These are phyloP conservation scores for Meloidogyne exigua DNA, from an alignment of 1,140 invertebrate species.

Conservation along the genomic window DNA sequence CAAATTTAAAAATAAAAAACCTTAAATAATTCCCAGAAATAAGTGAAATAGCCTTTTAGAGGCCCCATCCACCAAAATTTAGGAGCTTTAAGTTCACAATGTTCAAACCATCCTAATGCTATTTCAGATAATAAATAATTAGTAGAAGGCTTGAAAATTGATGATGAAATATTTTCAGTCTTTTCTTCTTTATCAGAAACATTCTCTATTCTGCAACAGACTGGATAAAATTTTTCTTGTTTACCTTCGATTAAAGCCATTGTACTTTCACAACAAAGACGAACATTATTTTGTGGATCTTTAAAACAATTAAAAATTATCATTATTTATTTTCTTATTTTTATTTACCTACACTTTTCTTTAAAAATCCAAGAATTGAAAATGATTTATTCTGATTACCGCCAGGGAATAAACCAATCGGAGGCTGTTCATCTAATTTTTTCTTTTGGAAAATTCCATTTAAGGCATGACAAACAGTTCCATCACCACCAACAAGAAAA, in stretches of 20 bases:
- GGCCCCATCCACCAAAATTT: conserved; percentile 45
- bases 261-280: conserved; percentile 39
- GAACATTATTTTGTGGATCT: conserved; percentile 23
- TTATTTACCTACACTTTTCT: conserved; percentile 7
- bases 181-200: background rate
- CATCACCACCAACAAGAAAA: conserved; percentile 43
- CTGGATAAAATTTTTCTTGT: conserved; percentile 20
- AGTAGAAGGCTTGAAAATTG: background rate
- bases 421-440: conserved; percentile 12
- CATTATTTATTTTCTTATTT: background rate
- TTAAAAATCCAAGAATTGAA: conserved; percentile 9
- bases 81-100: conserved; percentile 41
- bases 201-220: conserved; percentile 26
- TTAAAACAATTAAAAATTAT: conserved; percentile 10
- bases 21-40: conserved; percentile 45
- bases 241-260: conserved; percentile 43
- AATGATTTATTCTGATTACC: conserved; percentile 31
- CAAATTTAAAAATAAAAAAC: conserved; percentile 6
- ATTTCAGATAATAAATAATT: conserved; percentile 31
- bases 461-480: conserved; percentile 32
- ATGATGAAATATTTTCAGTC: background rate
- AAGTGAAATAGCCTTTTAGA: conserved; percentile 24
- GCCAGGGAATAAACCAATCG: conserved; percentile 40
- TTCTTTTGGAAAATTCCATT: conserved; percentile 19
- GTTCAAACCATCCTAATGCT: conserved; percentile 39